Base-by-base conservation (phyloP, 2,797 vertebrate species). In the Mionectes olivaceus region DNA sequence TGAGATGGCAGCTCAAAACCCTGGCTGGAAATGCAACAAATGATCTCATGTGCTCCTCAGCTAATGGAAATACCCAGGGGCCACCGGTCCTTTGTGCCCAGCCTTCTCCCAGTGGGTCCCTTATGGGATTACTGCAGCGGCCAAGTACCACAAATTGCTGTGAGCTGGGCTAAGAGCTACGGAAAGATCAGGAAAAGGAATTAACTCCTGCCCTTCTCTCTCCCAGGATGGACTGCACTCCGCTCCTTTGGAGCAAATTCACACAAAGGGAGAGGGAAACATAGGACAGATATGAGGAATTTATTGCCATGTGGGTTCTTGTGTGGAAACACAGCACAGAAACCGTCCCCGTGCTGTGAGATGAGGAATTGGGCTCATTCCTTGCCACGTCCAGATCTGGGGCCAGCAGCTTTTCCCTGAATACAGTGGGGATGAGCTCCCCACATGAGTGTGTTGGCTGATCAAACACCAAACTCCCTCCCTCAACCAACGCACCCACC, bases 401-500 rank as follows among this genome's bases (percentile, higher is more conserved):
- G 55, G 67, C 32, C 89, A 95, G 86, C 70, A 71, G 43, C 63
- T 79, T 21, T 27, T 39, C 50, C 73, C 82, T 69, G 68, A 41
- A 37, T 2, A 7, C 17, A 37, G 5, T 4, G 24, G 56, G 39
- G 30, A 80, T 17, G 47, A 73, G 56, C 53, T 67, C 49, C 35
- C 35, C 35, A 35, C 35, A 35, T 25, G 44, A 76, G 87, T 8
- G 60, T 77, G 86, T 15, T 55, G 73, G 60, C 59, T 82, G 94
- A 87, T 67, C 89, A 90, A 93, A 82, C n/a, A 87, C 67, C 60
- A 71, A 95, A 39, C 61, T 93, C 70, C 70, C 89, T 70, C 93
- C 83, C 83, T 65, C 92, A 85, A 1, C 90, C 92, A 93, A 76
- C 2, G 9, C 83, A 95, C 50, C 77, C 74, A 71, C 80, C 67